phyloP scores from a whole-genome alignment of 2,797 vertebrate genomes.

The Gymnocypris eckloni region DNA sequence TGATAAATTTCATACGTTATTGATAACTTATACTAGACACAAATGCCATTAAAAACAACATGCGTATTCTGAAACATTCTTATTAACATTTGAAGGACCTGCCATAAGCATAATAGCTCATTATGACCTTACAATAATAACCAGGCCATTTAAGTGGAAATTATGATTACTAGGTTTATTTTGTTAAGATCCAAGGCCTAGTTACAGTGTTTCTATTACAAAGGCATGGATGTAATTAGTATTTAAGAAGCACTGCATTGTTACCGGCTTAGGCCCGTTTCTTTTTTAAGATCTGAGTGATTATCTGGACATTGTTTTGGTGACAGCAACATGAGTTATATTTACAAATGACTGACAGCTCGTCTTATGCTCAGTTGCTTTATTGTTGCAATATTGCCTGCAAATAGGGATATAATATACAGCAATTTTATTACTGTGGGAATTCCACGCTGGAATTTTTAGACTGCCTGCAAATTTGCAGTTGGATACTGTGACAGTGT shows the following conservation, averaged over 20 bases:
- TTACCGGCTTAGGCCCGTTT: background rate
- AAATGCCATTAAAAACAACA: background rate
- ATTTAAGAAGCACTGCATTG: slow-evolving; percentile 18
- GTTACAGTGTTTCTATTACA: background rate
- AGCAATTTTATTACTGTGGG: background rate
- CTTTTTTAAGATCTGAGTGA: slow-evolving; percentile 31
- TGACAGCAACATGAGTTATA: background rate
- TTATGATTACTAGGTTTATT: too few species aligned
- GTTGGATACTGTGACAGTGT: background rate
- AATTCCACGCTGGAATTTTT: background rate
- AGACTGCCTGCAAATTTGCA: background rate
- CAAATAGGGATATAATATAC: background rate
- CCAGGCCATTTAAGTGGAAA: background rate
- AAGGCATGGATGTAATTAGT: slow-evolving; percentile 5
- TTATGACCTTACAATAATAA: background rate
- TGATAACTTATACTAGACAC: background rate
- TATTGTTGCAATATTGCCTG: background rate
- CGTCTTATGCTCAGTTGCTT: background rate
- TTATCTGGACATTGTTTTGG: slow-evolving; percentile 22
- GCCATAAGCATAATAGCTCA: background rate
- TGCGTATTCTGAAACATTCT: background rate
- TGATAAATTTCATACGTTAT: background rate
- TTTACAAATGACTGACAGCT: slow-evolving; percentile 1
- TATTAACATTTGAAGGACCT: background rate
- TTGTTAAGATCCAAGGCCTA: background rate